Evolutionary conservation across 92 coral and sea anemone species (phyloP).

Genomic region (Actinernus sp.): DNA sequence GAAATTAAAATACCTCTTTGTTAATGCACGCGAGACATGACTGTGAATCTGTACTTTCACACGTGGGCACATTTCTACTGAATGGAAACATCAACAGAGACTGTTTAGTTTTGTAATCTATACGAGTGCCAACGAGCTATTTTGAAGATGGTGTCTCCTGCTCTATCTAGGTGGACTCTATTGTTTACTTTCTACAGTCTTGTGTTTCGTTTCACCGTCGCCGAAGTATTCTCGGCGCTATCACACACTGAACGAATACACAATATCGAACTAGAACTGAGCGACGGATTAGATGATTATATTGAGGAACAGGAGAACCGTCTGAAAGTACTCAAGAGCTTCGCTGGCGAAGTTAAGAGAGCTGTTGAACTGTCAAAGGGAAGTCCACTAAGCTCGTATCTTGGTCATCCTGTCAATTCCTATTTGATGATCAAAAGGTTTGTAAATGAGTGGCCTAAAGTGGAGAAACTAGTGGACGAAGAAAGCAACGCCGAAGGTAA

Average conservation of each 20-base stretch:
- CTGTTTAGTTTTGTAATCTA: no score
- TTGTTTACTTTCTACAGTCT: no score
- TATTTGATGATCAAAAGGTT: slow-evolving; percentile 87
- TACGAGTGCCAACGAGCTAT: no score
- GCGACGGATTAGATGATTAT: slow-evolving; percentile 79
- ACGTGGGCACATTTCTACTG: no score
- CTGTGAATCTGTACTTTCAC: no score
- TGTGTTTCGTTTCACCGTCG: neutral
- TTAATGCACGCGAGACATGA: no score
- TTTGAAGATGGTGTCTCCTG: no score
- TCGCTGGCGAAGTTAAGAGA: slow-evolving; percentile 51
- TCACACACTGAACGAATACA: slow-evolving; percentile 82
- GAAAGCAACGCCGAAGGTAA: slow-evolving; percentile 71
- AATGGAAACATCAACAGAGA: no score
- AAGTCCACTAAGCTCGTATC: slow-evolving; percentile 16
- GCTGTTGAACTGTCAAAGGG: slow-evolving; percentile 64
- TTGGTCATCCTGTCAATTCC: slow-evolving; percentile 89
- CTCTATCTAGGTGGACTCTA: no score
- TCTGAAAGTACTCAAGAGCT: slow-evolving; percentile 52
- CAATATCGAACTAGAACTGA: slow-evolving; percentile 78
- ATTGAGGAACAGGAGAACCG: slow-evolving; percentile 73
- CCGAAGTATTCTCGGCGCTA: slow-evolving; percentile 85
- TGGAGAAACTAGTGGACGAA: slow-evolving; percentile 50
- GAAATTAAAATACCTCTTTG: no score
- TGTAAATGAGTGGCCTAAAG: slow-evolving; percentile 84